Conservation (phyloP, 2,113 vertebrate species). For the Phrynocephalus versicolor region DNA sequence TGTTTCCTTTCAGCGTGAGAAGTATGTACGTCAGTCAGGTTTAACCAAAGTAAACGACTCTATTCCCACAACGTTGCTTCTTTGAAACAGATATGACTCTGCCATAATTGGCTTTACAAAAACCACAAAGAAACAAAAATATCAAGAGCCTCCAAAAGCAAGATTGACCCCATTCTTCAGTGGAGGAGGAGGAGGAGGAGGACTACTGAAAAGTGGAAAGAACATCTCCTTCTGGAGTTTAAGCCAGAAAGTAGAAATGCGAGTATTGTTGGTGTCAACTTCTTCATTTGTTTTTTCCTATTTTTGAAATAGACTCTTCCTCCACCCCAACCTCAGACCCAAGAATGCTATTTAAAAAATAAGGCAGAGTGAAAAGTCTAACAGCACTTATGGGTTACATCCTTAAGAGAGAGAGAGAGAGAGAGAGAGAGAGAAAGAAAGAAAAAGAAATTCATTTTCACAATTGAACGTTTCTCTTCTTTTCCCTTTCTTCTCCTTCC, state of each 20-base stretch:
- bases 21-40: conserved; percentile 8
- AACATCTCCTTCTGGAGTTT: conserved; percentile 46
- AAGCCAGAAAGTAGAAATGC: conserved; percentile 39
- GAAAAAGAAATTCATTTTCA: too few species aligned
- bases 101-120: background rate
- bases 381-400: too few species aligned
- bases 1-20: conserved; percentile 15
- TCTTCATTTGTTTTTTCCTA: conserved; percentile 8
- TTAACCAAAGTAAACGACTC: conserved; percentile 10
- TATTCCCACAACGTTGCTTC: conserved; percentile 4
- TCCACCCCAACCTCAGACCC: background rate
- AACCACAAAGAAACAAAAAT: conserved; percentile 4
- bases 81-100: conserved; percentile 14
- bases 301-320: conserved; percentile 7
- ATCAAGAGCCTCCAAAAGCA: conserved; percentile 2
- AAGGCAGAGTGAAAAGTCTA: background rate
- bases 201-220: conserved; percentile 24
- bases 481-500: too few species aligned
- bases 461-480: background rate
- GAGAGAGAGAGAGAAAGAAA: too few species aligned
- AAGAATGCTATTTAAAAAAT: background rate
- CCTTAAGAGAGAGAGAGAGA: too few species aligned
- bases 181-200: conserved; percentile 19
- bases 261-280: conserved; percentile 39
- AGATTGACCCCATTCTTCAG: conserved; percentile 25